Evolutionary conservation across 1,140 invertebrate species (phyloP), one percentile per base, ranked within the genome.

Genomic region (Phortica variegata): DNA sequence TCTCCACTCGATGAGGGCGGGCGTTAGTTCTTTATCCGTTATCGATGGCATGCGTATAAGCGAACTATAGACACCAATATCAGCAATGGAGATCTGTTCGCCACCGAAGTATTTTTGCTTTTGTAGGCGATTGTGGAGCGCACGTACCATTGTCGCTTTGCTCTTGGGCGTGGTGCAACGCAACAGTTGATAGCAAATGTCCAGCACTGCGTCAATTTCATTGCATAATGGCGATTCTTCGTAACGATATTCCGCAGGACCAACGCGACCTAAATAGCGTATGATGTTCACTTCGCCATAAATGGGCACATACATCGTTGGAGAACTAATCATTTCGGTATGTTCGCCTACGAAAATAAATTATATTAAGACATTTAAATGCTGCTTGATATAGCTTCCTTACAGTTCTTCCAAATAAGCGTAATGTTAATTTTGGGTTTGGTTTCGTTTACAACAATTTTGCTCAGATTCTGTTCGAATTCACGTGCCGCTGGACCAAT

Each of bases 201-300:
- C 73, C 17, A 76, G 49, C 15, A 76, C 68, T 10, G 56, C 52
- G 49, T 76, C 73, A 38, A 75, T 72, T 47, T 73, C 61, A 44
- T 75, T 75, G 54, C 69, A 72, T 12, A 65, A 37, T 2, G 60
- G 53, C 1, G 60, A 72, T 33, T 58, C 44, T 41, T 76, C 73
- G 15, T 76, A 76, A 0, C 70, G 55, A 41, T 70, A 75, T 41
- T 70, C 68, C 4, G 19, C 17, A 1, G 73, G 73, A 15, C 73
- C 73, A 8, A 76, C 65, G 18, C 73, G 70, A 16, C 65, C 69
- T 43, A 76, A 56, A 47, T 73, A 76, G 2, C 73, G 56, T 5
- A 76, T 65, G n/a, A 76, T 70, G 33, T 76, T 76, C 1, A 76
- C 65, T 37, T 76, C 73, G 0, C 73, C 73, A 40, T 76, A 76